Evolutionary conservation across 1,140 invertebrate genomes (phyloP).

Genomic region (Mamestra configurata): DNA sequence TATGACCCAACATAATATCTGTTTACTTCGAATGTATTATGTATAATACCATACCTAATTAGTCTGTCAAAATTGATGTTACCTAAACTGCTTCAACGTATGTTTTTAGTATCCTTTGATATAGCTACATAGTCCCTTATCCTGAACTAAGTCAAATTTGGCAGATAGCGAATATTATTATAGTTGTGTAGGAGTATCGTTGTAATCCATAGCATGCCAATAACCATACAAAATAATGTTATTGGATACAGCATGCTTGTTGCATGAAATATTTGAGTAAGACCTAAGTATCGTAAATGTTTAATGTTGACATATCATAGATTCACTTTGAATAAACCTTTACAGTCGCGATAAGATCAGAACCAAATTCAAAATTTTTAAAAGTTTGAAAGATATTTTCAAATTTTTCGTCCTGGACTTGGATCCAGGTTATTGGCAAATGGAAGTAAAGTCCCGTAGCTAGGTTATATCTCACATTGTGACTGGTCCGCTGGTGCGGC

Average conservation of each 20-base stretch:
- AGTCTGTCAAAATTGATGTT: conserved; percentile 46
- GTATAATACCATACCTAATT: conserved; percentile 8
- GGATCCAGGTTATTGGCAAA: conserved; percentile 38
- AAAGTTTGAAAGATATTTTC: conserved; percentile 13
- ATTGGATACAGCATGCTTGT: conserved; percentile 68
- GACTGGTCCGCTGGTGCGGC: conserved; percentile 87
- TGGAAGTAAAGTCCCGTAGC: conserved; percentile 68
- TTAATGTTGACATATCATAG: background rate
- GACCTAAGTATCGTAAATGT: conserved; percentile 21
- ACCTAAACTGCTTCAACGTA: background rate
- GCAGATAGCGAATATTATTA: conserved; percentile 37
- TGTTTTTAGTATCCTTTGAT: background rate
- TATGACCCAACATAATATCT: conserved; percentile 16
- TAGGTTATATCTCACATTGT: conserved; percentile 86
- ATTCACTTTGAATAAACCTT: conserved; percentile 19
- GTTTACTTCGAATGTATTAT: conserved; percentile 30
- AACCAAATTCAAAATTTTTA: conserved; percentile 12
- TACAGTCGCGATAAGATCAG: background rate
- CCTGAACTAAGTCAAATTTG: conserved; percentile 46
- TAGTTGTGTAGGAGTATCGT: conserved; percentile 47
- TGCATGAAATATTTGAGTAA: conserved; percentile 67
- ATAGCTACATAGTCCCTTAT: background rate
- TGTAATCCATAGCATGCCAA: conserved; percentile 61
- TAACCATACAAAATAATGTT: conserved; percentile 53
- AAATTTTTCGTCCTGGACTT: conserved; percentile 18